Base-by-base conservation (phyloP, 2,888 invertebrate species). In the Apamea crenata region DNA sequence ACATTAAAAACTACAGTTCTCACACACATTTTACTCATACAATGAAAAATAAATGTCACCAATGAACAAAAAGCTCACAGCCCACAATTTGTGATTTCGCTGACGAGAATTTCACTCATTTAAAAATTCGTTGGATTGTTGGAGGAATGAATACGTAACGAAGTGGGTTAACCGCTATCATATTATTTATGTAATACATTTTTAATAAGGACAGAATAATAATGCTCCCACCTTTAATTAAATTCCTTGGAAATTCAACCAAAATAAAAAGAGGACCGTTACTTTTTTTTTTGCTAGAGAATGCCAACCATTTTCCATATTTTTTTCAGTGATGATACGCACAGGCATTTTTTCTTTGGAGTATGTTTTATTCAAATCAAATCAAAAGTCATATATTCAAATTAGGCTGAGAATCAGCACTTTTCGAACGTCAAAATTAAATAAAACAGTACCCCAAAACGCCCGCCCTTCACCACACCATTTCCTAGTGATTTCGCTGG, bases 131-230 rank as follows among this genome's bases (percentile, higher is more conserved):
- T 83, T 78, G 32, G 66, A 82, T 40, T 40, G 40, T 40, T 78
- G 32, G 66, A 82, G 74, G 68, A 76, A 85, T 84, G 80, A 85
- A 87, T 85, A 82, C 73, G 77, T 80, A 84, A 80, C 68, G 78
- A 88, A 83, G 74, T 88, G 79, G 89, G 87, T 82, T 87, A 83
- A 75, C 79, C 66, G 63, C 81, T 76, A 65, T 74, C 50, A 78
- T 80, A 81, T 80, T 80, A 82, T 80, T 83, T 80, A 89, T 71
- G 67, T 82, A 81, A 84, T 78, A 81, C 80, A 81, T 86, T 83
- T 79, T 80, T 80, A 81, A 87, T 80, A 77, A 56, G 40, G 74
- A 29, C 25, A 18, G 47, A 69, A 76, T 69, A 61, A 77, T 72
- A 83, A 78, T 65, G 47, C 18, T 61, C 71, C 77, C 53, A 72